Conservation (phyloP, 2,113 vertebrate genomes). For the Xiphias gladius region DNA sequence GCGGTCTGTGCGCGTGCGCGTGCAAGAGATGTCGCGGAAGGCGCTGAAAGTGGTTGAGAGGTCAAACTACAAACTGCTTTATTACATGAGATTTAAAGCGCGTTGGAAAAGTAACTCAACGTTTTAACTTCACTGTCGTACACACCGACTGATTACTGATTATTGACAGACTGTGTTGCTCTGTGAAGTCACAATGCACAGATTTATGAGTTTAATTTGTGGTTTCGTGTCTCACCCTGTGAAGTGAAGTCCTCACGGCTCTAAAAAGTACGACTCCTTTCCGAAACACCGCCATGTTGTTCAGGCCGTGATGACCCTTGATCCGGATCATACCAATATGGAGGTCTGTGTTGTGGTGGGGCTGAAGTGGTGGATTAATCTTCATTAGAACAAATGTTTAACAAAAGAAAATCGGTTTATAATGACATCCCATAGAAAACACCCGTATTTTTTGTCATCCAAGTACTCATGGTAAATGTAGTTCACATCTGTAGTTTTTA, state of each 20-base stretch:
- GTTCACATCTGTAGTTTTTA: no score
- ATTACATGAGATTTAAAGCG: neutral
- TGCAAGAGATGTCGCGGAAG: neutral
- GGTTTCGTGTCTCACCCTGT: conserved; percentile 40
- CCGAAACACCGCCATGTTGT: conserved; percentile 59
- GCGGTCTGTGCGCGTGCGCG: neutral
- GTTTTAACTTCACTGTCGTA: neutral
- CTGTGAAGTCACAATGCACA: neutral
- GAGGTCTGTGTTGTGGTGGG: no score
- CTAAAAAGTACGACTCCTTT: neutral
- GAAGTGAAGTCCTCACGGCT: neutral
- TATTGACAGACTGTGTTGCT: neutral
- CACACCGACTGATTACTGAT: neutral
- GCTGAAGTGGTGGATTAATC: no score
- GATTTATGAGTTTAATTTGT: neutral
- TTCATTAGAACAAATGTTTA: no score
- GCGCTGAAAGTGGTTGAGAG: conserved; percentile 1
- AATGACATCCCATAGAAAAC: no score
- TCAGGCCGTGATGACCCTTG: neutral
- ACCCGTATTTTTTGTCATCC: no score
- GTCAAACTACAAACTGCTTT: conserved; percentile 1
- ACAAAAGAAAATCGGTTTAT: no score
- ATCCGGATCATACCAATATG: conserved; percentile 3
- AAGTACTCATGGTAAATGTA: no score
- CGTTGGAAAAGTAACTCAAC: neutral